phyloP scores from a whole-genome alignment of 2,113 vertebrate genomes.

The Leucopsar rothschildi region DNA sequence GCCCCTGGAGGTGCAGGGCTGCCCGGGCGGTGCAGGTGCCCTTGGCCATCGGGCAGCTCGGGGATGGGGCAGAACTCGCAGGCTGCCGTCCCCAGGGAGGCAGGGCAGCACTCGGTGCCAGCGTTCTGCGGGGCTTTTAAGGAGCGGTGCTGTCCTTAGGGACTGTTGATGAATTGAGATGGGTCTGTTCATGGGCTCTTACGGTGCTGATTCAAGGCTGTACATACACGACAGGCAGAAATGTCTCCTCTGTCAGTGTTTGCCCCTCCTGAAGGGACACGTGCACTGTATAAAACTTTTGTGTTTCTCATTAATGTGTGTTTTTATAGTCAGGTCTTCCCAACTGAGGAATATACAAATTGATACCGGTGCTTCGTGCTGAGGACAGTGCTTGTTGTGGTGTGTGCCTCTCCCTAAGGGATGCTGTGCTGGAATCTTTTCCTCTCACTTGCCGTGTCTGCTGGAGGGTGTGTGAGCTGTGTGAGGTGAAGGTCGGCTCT shows the following conservation, averaged over 20 bases:
- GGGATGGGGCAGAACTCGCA: rapidly evolving
- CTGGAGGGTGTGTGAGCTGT: not conserved
- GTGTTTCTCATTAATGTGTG: not conserved
- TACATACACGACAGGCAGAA: rapidly evolving
- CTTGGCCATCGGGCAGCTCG: rapidly evolving
- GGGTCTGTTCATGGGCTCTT: not conserved
- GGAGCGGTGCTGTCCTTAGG: not conserved
- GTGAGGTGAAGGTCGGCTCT: not conserved
- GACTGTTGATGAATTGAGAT: not conserved
- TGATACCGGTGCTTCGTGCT: rapidly evolving
- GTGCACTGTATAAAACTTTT: rapidly evolving
- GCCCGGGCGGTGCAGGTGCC: not conserved
- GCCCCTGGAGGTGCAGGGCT: rapidly evolving
- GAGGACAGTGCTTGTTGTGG: not conserved
- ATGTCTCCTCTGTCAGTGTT: not conserved
- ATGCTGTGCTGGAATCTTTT: not conserved
- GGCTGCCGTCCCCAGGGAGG: not conserved
- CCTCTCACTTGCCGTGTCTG: rapidly evolving
- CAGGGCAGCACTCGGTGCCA: rapidly evolving
- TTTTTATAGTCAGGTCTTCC: not conserved
- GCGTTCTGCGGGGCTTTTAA: rapidly evolving
- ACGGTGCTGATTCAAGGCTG: not conserved
- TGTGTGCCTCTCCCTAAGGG: not conserved
- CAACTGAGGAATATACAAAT: rapidly evolving
- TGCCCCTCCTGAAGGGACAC: not conserved